These are phyloP conservation scores for Drosophila pachea DNA, from an alignment of 1,140 invertebrate genomes.

Conservation along the genomic window DNA sequence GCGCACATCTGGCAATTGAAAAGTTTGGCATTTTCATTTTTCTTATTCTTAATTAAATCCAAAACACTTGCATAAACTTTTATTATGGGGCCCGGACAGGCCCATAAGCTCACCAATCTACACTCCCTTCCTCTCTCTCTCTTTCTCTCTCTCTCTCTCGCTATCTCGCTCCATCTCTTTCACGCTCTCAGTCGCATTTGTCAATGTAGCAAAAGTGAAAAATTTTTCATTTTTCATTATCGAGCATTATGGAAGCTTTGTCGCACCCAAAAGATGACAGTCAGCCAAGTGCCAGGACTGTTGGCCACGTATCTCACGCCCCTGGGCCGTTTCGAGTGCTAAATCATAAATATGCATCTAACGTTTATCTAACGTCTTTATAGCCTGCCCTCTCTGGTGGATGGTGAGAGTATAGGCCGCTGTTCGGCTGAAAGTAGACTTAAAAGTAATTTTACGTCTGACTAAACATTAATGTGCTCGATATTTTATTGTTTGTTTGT, in stretches of 20 bases:
- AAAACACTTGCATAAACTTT: constrained; percentile 71
- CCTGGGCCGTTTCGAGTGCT: constrained; percentile 45
- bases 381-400: constrained; percentile 34
- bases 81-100: constrained; percentile 52
- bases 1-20: constrained; percentile 73
- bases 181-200: constrained; percentile 27
- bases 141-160: background rate
- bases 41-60: constrained; percentile 76
- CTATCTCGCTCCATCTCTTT: background rate
- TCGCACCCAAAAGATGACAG: constrained; percentile 44
- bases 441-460: constrained; percentile 79
- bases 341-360: constrained; percentile 77
- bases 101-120: constrained; percentile 5
- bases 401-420: constrained; percentile 30
- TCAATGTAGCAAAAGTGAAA: constrained; percentile 61
- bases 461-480: constrained; percentile 79
- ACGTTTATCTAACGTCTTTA: constrained; percentile 75
- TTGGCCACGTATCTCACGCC: constrained; percentile 24
- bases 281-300: constrained; percentile 30
- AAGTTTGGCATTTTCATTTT: constrained; percentile 67
- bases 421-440: constrained; percentile 61
- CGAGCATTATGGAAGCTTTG: constrained; percentile 63
- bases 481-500: constrained; percentile 79
- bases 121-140: background rate
- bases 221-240: constrained; percentile 71